phyloP scores from a whole-genome alignment of 1,140 invertebrate genomes.

The Andricus grossulariae region DNA sequence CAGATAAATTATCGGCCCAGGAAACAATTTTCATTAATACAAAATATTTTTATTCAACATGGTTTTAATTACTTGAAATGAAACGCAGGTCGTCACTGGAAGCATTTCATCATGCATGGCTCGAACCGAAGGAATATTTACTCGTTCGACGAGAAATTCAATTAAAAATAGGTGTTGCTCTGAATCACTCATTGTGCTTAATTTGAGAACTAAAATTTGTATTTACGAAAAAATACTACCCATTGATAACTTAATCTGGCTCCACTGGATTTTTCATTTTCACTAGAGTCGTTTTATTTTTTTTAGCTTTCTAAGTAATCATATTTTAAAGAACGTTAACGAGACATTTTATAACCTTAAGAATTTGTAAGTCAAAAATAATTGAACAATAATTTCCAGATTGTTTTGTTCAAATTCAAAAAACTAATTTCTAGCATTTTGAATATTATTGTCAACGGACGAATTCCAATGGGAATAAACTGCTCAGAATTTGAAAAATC shows the following conservation, averaged over 20 bases:
- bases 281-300: neutral
- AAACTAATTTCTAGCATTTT: neutral
- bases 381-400: neutral
- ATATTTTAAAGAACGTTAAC: neutral
- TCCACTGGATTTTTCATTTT: neutral
- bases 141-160: constrained; percentile 68
- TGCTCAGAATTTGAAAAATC: too few relatives aligned
- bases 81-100: constrained; percentile 60
- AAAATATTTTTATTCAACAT: constrained; percentile 1
- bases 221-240: neutral
- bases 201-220: neutral
- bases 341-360: neutral
- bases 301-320: neutral
- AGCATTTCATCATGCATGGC: constrained; percentile 61
- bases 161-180: constrained; percentile 66
- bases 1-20: neutral
- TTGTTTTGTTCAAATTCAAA: constrained; percentile 1
- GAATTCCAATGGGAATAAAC: too few relatives aligned
- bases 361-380: neutral
- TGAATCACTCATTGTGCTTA: constrained; percentile 41
- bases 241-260: neutral
- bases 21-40: constrained; percentile 17
- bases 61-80: constrained; percentile 63
- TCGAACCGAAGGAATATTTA: constrained; percentile 64
- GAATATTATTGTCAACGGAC: too few relatives aligned